Evolutionary conservation across 1,140 invertebrate genomes (phyloP).

Genomic region (Telenomus remus): DNA sequence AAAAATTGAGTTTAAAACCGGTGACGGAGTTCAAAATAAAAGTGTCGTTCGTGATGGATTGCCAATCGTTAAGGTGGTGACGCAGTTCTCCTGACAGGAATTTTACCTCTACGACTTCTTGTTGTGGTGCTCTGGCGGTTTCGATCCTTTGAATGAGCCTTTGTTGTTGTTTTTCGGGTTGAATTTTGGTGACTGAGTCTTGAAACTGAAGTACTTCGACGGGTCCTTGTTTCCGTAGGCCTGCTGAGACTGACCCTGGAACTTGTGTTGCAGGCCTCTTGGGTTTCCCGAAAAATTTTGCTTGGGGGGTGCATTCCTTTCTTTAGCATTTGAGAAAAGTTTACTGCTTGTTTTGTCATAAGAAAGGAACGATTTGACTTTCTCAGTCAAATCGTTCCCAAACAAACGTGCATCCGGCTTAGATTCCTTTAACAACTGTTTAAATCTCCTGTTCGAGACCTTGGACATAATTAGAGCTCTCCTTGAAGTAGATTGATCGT

Average conservation of each 20-base stretch:
- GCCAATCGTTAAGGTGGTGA: not conserved
- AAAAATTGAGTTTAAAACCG: not conserved
- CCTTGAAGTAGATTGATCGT: constrained; percentile 10
- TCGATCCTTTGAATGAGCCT: not conserved
- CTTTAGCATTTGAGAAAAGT: not conserved
- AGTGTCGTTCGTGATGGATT: not conserved
- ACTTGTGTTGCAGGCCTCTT: constrained; percentile 19
- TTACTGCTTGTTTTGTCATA: constrained; percentile 6
- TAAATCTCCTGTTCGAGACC: constrained; percentile 8
- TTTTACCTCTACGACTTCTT: not conserved
- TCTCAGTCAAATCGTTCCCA: constrained; percentile 13
- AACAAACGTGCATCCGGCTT: constrained; percentile 4
- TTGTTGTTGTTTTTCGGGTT: constrained; percentile 1
- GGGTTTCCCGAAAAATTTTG: constrained; percentile 11
- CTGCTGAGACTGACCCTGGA: constrained; percentile 9
- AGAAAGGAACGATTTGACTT: constrained; percentile 7
- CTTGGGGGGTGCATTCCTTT: not conserved
- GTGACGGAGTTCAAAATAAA: constrained; percentile 4
- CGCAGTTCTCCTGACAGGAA: not conserved
- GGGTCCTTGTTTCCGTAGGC: constrained; percentile 1
- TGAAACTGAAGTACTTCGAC: constrained; percentile 1
- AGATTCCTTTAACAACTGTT: constrained; percentile 7
- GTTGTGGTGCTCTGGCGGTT: not conserved
- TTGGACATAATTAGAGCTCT: constrained; percentile 17
- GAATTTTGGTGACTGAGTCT: constrained; percentile 3